Base-by-base conservation (phyloP, 2,113 vertebrate genomes). In the Strix aluco region DNA sequence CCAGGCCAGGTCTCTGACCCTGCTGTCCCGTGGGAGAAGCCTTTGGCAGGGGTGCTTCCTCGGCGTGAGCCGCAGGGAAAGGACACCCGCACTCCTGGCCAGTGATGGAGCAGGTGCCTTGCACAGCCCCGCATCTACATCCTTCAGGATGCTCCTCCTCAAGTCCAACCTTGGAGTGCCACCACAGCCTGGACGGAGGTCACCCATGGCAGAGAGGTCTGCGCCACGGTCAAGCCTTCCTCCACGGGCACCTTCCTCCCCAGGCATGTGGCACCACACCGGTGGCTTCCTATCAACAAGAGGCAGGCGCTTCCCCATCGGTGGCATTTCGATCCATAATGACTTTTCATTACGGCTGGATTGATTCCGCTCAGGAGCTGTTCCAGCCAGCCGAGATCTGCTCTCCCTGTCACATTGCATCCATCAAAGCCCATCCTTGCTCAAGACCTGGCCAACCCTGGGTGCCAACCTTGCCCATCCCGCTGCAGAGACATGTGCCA, bases 331-430 rank as follows among this genome's bases (percentile, higher is more conserved):
- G 85, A 70, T 81, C 95, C 78, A 72, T 86, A 92, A 89, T 5
- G 22, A 81, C 96, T 96, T 95, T 94, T 91, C 88, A 86, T 94
- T 94, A 93, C 2, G 1, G 40, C 81, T 81, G 82, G 80, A 88
- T 86, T 88, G 70, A 44, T 91, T 88, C 88, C 1, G 8, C 52
- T 71, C 81, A 71, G 89, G 84, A 92, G 57, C 87, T 1, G 0
- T 89, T 92, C 95, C 93, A 96, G 86, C 38, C 59, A 42, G n/a
- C 38, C 15, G 13, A 89, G 91, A 75, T 55, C 78, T 23, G 59
- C 89, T 81, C 73, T 78, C 62, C 81, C 90, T 88, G 82, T 90
- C 94, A 89, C 44, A 75, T 94, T 27, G 3, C 38, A 94, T 94
- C 86, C 40, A 29, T 92, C 96, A 94, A n/a, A 91, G 27, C 72